Base-by-base conservation (phyloP, 30 jellyfish, hydroid and myxozoan species). In the Hydra vulgaris region DNA sequence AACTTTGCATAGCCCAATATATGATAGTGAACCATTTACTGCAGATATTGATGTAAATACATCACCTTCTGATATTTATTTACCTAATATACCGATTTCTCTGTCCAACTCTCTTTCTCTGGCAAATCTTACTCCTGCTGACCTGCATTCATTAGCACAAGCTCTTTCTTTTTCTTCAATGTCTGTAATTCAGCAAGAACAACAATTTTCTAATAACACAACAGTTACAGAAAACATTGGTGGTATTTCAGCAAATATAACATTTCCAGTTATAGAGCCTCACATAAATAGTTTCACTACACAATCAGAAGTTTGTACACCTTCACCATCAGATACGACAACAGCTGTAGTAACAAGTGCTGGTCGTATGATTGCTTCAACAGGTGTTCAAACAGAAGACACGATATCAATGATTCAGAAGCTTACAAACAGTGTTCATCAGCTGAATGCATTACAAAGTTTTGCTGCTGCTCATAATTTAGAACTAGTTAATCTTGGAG, bases 381-480 rank as follows among this genome's bases (percentile, higher is more conserved):
- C 99, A 12, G 99, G 99, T 25, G 96, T 92, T 7, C 99, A 92
- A 70, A 92, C 99, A 0, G 98, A 91, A 27, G 99, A 92, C 68
- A 68, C 75, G 16, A 83, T 92, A 17, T 92, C 99, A 18, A 92
- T 92, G 96, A 87, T 92, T 69, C 99, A 92, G 71, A 85, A 89
- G 53, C 87, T 92, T 18, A 87, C 96, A 16, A 92, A 92, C 89
- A 85, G 95, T 54, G 96, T 92, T 4, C 99, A 92, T 79, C 99
- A 92, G 56, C 82, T 92, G 70, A 92, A 86, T 73, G 99, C 99
- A 18, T 73, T 92, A 79, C 99, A 87, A 74, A 92, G 71, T 75
- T 92, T 92, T 75, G 99, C 99, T 17, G 99, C 99, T 7, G 90
- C 99, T 25, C 99, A 92, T 73, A 92, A 92, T 75, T 73, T 92